phyloP scores from a whole-genome alignment of 92 coral and sea anemone genomes.

The Actinernus sp. region DNA sequence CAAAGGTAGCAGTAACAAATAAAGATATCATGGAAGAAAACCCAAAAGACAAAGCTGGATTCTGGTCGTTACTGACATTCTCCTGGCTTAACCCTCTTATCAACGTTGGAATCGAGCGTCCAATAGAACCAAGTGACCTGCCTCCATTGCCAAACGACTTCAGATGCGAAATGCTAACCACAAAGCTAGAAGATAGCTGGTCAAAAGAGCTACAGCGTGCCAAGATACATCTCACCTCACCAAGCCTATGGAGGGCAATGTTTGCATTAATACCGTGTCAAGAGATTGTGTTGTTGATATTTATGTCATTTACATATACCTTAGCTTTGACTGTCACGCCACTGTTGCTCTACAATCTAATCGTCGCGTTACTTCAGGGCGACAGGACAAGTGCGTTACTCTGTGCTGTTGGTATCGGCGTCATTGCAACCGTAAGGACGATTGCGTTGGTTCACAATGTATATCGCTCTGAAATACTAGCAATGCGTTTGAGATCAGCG shows the following conservation, averaged over 20 bases:
- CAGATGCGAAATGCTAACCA: slow-evolving; percentile 17
- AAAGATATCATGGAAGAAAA: no score
- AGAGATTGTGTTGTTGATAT: neutral
- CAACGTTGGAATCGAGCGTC: neutral
- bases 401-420: slow-evolving; percentile 15
- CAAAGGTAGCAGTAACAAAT: no score
- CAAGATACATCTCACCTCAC: neutral
- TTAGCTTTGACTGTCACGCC: neutral
- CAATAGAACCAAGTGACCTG: slow-evolving; percentile 1
- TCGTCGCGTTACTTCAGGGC: neutral
- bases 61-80: slow-evolving; percentile 21
- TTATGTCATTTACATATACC: neutral
- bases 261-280: neutral
- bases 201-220: slow-evolving; percentile 12
- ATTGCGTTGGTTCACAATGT: slow-evolving; percentile 10
- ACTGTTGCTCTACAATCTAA: neutral
- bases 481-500: slow-evolving; percentile 37
- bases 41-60: slow-evolving; percentile 6
- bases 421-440: slow-evolving; percentile 8
- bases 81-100: slow-evolving; percentile 30
- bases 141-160: slow-evolving; percentile 5
- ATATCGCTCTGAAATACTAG: slow-evolving; percentile 13
- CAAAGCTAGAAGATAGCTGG: slow-evolving; percentile 20
- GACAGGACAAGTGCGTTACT: neutral
- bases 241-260: neutral